A percentile compares a stretch with the other conserved stretches of the same genome.
Evolutionary conservation across 2,888 invertebrate genomes (phyloP).

Genomic region (Tanaodytes sp.): DNA sequence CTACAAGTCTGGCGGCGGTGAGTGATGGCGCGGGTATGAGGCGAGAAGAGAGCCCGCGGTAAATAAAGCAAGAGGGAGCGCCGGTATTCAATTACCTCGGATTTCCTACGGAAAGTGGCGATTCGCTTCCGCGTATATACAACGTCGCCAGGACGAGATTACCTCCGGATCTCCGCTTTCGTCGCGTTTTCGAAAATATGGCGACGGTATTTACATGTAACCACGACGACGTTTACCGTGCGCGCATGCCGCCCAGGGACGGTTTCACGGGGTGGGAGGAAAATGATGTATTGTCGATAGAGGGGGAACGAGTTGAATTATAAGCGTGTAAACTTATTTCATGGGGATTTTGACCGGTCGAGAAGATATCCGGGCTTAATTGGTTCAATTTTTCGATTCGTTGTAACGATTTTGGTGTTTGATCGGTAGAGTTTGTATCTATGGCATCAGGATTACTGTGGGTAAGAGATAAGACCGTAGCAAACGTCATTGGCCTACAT

Average conservation of each 20-base stretch:
- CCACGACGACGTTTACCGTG: constrained; percentile 1
- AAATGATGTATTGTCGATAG: too few relatives aligned
- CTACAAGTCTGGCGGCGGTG: constrained; percentile 68
- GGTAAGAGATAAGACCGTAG: too few relatives aligned
- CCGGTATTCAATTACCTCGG: constrained; percentile 71
- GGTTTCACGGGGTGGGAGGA: too few relatives aligned
- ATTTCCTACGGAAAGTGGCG: constrained; percentile 69
- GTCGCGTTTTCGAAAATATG: constrained; percentile 64
- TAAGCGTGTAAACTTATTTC: too few relatives aligned
- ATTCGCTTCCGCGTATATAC: constrained; percentile 66
- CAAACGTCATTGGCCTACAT: too few relatives aligned
- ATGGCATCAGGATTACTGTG: too few relatives aligned
- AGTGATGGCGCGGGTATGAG: constrained; percentile 65
- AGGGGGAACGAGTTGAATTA: too few relatives aligned
- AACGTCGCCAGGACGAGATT: constrained; percentile 66
- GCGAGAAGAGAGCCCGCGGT: constrained; percentile 56
- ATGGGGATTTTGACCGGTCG: too few relatives aligned
- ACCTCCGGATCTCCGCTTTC: constrained; percentile 60
- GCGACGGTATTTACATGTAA: constrained; percentile 58
- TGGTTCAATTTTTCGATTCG: too few relatives aligned
- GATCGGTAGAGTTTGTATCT: too few relatives aligned
- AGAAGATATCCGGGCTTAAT: too few relatives aligned
- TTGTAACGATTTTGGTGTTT: too few relatives aligned
- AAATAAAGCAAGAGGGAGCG: constrained; percentile 57
- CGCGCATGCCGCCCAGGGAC: neutral